Evolutionary conservation across 2,113 vertebrate genomes (phyloP).

Genomic region (Sphaerodactylus townsendi): DNA sequence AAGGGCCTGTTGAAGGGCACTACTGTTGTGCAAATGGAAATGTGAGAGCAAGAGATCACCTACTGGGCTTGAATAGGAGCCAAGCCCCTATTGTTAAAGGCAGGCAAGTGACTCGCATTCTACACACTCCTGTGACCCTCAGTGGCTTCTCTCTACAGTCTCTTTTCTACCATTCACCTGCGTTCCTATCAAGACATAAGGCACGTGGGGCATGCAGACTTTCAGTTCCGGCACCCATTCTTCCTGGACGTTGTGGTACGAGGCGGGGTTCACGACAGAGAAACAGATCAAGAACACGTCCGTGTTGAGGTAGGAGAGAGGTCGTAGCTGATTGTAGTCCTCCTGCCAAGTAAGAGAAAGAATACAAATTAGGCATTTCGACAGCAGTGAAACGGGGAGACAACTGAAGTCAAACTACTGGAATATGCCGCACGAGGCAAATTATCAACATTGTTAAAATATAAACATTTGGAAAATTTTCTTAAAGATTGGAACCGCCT

Average conservation of each 20-base stretch:
- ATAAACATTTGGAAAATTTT: no score
- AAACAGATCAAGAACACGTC: conserved; percentile 91
- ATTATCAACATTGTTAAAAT: no score
- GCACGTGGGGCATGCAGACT: conserved; percentile 86
- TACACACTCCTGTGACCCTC: not conserved
- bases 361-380: not conserved
- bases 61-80: no score
- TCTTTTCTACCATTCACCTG: conserved; percentile 69
- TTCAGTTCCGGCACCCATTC: conserved; percentile 89
- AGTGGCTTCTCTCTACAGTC: fast-evolving
- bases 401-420: no score
- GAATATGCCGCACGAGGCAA: no score
- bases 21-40: no score
- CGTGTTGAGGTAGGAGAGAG: conserved; percentile 88
- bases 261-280: conserved; percentile 88
- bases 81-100: not conserved
- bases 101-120: not conserved
- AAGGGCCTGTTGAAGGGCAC: no score
- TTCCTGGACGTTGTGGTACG: conserved; percentile 88
- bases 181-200: conserved; percentile 88
- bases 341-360: conserved; percentile 72
- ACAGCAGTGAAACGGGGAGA: not conserved
- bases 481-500: no score
- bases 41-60: no score
- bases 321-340: conserved; percentile 89